Base-by-base conservation (phyloP, 2,797 vertebrate species). In the Neostethus bicornis region DNA sequence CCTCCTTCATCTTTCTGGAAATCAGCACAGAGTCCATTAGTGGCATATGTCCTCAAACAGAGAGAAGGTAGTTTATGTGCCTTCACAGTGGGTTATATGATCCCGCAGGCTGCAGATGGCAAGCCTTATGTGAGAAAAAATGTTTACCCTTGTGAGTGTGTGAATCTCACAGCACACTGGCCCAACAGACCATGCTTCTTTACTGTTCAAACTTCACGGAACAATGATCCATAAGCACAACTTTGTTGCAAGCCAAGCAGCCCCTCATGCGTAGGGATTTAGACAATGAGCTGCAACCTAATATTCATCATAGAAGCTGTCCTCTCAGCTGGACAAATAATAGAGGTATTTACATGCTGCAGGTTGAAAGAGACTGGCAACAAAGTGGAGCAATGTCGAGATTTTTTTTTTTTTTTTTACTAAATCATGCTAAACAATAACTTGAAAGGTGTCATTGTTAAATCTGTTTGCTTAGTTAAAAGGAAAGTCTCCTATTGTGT, bases 11-110 rank as follows among this genome's bases (percentile, higher is more conserved):
- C 1, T 13, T 14, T 32, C 31, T 32, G 4, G 32, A 32, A 32
- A 32, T 32, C 32, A 9, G 35, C 31, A 51, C 20, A 37, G 13
- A 46, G 32, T 16, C 21, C 26, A 23, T 31, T 31, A 14, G 35
- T 34, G 17, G 35, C 19, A 14, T 38, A 25, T 24, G 14, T 28
- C 35, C n/a, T 9, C 54, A 28, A 32, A 26, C 44, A 28, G 25
- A 31, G 24, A 45, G 23, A 19, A 23, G 19, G 43, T 10, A 4
- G 21, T 56, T n/a, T 46, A 12, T 56, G 5, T 56, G 31, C 23
- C 35, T 57, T 38, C 37, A 47, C 41, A 57, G 16, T 46, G 14
- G 28, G 32, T 37, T 57, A 46, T 37, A 37, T 57, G 43, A 38
- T 26, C 43, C 43, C 28, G 35, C n/a, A 17, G 37, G 37, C 37